Evolutionary conservation across 2,113 vertebrate genomes (phyloP), one percentile per base, ranked within the genome.

Genomic region (Xiphorhynchus elegans): DNA sequence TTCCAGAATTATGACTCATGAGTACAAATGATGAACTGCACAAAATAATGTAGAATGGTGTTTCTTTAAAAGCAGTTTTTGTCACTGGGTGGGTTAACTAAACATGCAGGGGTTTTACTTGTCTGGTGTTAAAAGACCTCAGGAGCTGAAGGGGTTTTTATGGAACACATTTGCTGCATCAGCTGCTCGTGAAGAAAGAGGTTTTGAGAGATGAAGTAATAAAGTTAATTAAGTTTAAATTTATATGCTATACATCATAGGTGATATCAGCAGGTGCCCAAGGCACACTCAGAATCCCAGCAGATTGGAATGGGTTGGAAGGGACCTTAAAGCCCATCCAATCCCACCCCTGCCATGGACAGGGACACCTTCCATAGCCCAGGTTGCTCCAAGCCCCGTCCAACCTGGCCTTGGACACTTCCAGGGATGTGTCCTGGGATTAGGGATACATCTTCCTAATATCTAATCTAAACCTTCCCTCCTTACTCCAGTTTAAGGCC

Each of bases 381-480:
- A 67, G 44, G 44, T 1, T 33, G 46, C 15, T 75, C 52, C 50
- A 4, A 35, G 1, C 47, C 35, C 35, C 1, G 2, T 42, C 72
- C 72, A 60, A 0, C 49, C 46, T 89, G 69, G 6, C 39, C 60
- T 39, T 6, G 69, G 53, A 0, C 69, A 29, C 18, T 67, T 0
- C 12, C 33, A 75, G 77, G 52, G 44, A 11, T 52, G 42, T 50
- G 49, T 50, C 49, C 49, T 50, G 24, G 24, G 24, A 50, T 24
- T 50, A 25, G 49, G 24, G 25, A 25, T 50, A 14, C 24, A 12
- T 17, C 16, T 31, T 17, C 53, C 6, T 7, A 25, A 16, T 47
- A 47, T 31, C 1, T 1, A 3, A 15, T 18, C 6, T 11, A 31
- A 62, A 10, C 24, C 9, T 35, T 35, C 25, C 24, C 16, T 89